Evolutionary conservation across 2,113 vertebrate species (phyloP).

Genomic region (Baryphthengus martii): DNA sequence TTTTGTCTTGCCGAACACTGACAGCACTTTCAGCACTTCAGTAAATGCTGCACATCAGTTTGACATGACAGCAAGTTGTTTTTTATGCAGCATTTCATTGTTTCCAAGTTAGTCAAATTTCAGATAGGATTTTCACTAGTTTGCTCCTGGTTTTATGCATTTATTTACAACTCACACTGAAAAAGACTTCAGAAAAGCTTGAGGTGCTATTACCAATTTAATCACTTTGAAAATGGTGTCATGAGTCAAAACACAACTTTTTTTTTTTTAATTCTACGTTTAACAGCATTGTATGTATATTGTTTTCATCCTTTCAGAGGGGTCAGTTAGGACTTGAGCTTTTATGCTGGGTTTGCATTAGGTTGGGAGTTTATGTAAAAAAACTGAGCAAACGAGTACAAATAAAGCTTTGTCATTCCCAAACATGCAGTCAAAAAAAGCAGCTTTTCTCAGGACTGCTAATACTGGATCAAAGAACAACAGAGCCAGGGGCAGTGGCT

Average conservation of each 20-base stretch:
- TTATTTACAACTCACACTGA: background rate
- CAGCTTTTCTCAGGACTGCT: slow-evolving; percentile 42
- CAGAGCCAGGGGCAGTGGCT: background rate
- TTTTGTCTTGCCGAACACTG: background rate
- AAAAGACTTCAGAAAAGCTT: background rate
- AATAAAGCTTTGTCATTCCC: slow-evolving; percentile 27
- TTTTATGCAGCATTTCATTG: background rate
- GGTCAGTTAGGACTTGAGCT: background rate
- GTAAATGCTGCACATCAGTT: background rate
- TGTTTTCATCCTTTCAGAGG: background rate
- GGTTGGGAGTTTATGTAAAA: slow-evolving; percentile 8
- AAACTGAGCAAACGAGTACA: background rate
- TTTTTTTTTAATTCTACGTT: background rate
- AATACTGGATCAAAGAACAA: slow-evolving; percentile 33
- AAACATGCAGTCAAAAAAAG: slow-evolving; percentile 27
- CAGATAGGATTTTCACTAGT: background rate
- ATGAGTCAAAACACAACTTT: background rate
- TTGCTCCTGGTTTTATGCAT: background rate
- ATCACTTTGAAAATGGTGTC: background rate
- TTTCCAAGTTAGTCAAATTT: background rate
- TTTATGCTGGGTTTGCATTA: background rate
- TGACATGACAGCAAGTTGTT: background rate
- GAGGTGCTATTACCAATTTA: background rate
- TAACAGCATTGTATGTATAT: background rate
- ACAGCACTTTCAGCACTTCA: background rate